These are phyloP conservation scores for Drosophila lutescens DNA, from an alignment of 2,888 invertebrate genomes.

Conservation along the genomic window DNA sequence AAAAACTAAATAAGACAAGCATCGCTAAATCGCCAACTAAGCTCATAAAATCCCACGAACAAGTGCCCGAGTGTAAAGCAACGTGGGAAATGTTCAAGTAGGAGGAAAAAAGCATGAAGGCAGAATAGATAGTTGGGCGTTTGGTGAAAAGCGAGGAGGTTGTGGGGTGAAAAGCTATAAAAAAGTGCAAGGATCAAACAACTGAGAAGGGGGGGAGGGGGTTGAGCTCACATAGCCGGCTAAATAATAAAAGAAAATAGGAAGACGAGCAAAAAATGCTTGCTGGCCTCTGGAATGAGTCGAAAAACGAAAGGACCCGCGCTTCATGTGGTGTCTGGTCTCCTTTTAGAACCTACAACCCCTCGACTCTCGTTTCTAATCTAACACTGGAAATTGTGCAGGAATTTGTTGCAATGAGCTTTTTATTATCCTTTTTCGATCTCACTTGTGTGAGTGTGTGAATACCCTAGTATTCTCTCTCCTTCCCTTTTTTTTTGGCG, in stretches of 20 bases:
- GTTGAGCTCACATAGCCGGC: constrained; percentile 47
- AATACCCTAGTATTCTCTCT: constrained; percentile 37
- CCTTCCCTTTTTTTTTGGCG: constrained; percentile 28
- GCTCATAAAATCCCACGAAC: constrained; percentile 73
- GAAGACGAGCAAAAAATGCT: background rate
- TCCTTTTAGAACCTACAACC: constrained; percentile 2
- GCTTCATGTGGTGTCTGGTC: constrained; percentile 46
- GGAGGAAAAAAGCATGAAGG: constrained; percentile 33
- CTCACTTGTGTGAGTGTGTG: constrained; percentile 45
- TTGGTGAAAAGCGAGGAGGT: constrained; percentile 10
- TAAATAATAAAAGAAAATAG: constrained; percentile 35
- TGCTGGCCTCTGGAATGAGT: constrained; percentile 7
- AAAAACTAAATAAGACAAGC: constrained; percentile 77
- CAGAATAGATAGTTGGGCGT: constrained; percentile 24
- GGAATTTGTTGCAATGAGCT: constrained; percentile 81
- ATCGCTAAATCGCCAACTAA: constrained; percentile 79
- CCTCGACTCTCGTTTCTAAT: constrained; percentile 63
- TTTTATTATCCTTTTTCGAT: constrained; percentile 76
- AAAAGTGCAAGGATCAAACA: constrained; percentile 77
- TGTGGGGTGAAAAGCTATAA: constrained; percentile 59
- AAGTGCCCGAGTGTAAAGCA: constrained; percentile 72
- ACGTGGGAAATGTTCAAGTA: constrained; percentile 60
- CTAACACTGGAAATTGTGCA: constrained; percentile 77
- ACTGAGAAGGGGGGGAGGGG: constrained; percentile 60
- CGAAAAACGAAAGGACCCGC: constrained; percentile 30